Percentiles rank a stretch among this genome's conserved stretches.
Conservation (phyloP, 1,140 invertebrate genomes). For the Brachionus paranguensis region DNA sequence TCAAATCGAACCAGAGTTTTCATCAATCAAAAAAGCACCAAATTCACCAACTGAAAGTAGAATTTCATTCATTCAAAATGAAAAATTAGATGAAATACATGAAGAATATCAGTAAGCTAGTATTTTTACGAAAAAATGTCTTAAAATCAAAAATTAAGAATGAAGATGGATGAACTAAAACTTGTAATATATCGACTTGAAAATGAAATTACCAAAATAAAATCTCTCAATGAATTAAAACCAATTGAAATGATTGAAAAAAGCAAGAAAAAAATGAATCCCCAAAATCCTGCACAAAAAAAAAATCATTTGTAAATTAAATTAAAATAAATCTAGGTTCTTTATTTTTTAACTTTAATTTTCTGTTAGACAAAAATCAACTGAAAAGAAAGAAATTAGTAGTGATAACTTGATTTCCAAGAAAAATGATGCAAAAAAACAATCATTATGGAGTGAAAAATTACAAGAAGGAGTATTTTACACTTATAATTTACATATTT, state of each 20-base stretch:
- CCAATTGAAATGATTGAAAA: not conserved
- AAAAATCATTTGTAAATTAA: not conserved
- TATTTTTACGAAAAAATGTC: not conserved
- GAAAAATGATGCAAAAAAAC: not conserved
- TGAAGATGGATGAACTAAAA: conserved; percentile 20
- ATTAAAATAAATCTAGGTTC: not conserved
- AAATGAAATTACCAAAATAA: conserved; percentile 8
- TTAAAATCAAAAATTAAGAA: not conserved
- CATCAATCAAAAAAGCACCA: not conserved
- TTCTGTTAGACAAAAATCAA: not conserved
- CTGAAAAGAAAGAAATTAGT: not conserved
- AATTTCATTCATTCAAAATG: not conserved
- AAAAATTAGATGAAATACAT: conserved; percentile 2
- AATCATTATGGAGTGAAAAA: not conserved
- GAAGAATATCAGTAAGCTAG: conserved; percentile 1
- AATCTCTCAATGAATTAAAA: conserved; percentile 1
- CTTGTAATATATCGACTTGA: not conserved
- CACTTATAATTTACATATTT: too few species aligned
- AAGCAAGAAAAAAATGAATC: not conserved
- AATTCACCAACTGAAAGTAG: not conserved
- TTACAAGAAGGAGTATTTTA: not conserved
- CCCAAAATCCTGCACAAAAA: not conserved
- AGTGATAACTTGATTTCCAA: not conserved
- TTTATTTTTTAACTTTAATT: not conserved
- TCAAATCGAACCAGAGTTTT: not conserved